Evolutionary conservation across 2,888 invertebrate species (phyloP).

Genomic region (Tubulanus polymorphus): DNA sequence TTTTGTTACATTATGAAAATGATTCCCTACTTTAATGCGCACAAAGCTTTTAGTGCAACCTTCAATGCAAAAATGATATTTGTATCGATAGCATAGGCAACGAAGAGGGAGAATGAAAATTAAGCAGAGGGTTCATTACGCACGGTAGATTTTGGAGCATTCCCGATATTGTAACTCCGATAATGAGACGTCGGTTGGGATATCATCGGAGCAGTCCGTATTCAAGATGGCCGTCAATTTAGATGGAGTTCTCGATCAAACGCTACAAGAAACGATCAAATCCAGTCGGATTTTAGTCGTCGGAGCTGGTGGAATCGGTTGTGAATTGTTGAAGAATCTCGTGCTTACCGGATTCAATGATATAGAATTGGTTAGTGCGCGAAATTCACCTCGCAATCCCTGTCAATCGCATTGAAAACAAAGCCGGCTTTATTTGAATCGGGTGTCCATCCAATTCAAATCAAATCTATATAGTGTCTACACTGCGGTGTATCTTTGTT

Average conservation of each 20-base stretch:
- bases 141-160: background rate
- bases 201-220: background rate
- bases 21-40: too few relatives aligned
- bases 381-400: too few relatives aligned
- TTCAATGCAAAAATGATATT: too few relatives aligned
- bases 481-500: background rate
- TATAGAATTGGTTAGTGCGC: slow-evolving; percentile 82
- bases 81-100: background rate
- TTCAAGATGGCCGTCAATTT: slow-evolving; percentile 45
- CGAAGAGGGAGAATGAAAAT: background rate
- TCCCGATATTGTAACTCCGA: background rate
- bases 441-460: too few relatives aligned
- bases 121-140: background rate
- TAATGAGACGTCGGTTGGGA: background rate
- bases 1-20: too few relatives aligned
- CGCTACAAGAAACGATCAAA: slow-evolving; percentile 33
- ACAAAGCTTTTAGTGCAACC: too few relatives aligned
- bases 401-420: too few relatives aligned
- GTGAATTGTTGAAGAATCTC: slow-evolving; percentile 95
- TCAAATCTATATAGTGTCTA: background rate
- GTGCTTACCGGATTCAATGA: slow-evolving; percentile 88
- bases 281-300: slow-evolving; percentile 53
- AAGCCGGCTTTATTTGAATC: too few relatives aligned
- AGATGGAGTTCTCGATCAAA: slow-evolving; percentile 32
- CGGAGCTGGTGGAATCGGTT: slow-evolving; percentile 98